Base-by-base conservation (phyloP, 2,113 vertebrate genomes). In the Pelvicachromis taeniatus region DNA sequence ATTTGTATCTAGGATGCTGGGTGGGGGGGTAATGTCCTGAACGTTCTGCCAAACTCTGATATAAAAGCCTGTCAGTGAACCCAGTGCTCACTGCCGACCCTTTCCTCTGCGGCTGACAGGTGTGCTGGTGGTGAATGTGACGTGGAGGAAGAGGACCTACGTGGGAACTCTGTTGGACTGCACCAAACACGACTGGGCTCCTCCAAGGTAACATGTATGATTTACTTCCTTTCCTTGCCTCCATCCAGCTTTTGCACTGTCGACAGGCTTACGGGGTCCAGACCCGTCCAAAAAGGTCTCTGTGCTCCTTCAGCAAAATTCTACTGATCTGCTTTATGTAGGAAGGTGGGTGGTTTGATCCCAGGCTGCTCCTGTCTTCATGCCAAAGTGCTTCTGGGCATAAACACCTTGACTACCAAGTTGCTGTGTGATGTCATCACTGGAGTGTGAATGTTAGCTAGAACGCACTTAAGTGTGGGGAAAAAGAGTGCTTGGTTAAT, bases 161-260 rank as follows among this genome's bases (percentile, higher is more conserved):
- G 99, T 99, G 77, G 99, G 99, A 87, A 99, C 99, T 1, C 95
- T 99, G 50, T 75, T 99, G 84, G 99, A 99, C 95, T 99, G 99
- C 92, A 99, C 98, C 91, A 99, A 99, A 86, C 99, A 99, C 58
- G 98, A 99, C 96, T 99, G 99, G 99, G 99, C 99, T 82, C 99
- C 99, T 88, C 99, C 98, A 65, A 97, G 99, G 99, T 99, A 97
- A 90, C 17, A 68, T 8, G 16, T n/a, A 2, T 10, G 5, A 42
- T 23, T 53, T 79, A 58, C 53, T 50, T 35, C 40, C 52, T 42
- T 35, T 29, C 13, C 52, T 29, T 0, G 65, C 21, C 23, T 48
- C 23, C 2, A 0, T 45, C 21, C 40, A 70, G 40, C 14, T 5
- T 16, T 16, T 14, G 14, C 21, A 6, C 65, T 17, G 21, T 45